A percentile compares a stretch with the other conserved stretches of the same genome.
phyloP scores from a whole-genome alignment of 2,888 invertebrate species.

The Timema cristinae region DNA sequence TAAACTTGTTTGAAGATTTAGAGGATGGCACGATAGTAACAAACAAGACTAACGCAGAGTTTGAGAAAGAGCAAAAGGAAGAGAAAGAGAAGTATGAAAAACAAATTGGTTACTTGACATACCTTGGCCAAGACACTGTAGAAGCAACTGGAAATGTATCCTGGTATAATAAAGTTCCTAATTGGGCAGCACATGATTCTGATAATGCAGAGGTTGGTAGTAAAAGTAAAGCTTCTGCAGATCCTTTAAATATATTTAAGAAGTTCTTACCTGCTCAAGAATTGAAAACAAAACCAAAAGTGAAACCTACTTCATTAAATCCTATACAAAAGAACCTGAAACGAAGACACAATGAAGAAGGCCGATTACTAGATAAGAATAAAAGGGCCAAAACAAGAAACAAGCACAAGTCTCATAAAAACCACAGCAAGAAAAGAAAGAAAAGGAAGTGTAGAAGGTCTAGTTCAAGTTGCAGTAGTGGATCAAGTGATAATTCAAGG shows the following conservation, averaged over 20 bases:
- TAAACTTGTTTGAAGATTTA: conserved; percentile 83
- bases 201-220: conserved; percentile 18
- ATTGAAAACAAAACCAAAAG: conserved; percentile 11
- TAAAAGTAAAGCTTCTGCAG: conserved; percentile 24
- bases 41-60: conserved; percentile 72
- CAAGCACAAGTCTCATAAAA: background rate
- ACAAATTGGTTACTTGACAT: conserved; percentile 93
- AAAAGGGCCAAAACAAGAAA: conserved; percentile 36
- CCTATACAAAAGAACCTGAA: conserved; percentile 29
- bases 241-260: conserved; percentile 27
- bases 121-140: conserved; percentile 89
- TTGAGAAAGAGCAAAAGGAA: conserved; percentile 83
- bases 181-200: conserved; percentile 45
- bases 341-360: too few species aligned
- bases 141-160: conserved; percentile 78
- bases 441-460: conserved; percentile 19
- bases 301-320: conserved; percentile 16
- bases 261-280: conserved; percentile 27
- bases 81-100: conserved; percentile 97
- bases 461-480: background rate
- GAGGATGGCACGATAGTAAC: conserved; percentile 66
- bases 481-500: conserved; percentile 14
- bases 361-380: too few species aligned
- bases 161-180: conserved; percentile 81
- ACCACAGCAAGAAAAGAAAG: conserved; percentile 38